phyloP scores from a whole-genome alignment of 2,113 vertebrate species.

The Esox niger region DNA sequence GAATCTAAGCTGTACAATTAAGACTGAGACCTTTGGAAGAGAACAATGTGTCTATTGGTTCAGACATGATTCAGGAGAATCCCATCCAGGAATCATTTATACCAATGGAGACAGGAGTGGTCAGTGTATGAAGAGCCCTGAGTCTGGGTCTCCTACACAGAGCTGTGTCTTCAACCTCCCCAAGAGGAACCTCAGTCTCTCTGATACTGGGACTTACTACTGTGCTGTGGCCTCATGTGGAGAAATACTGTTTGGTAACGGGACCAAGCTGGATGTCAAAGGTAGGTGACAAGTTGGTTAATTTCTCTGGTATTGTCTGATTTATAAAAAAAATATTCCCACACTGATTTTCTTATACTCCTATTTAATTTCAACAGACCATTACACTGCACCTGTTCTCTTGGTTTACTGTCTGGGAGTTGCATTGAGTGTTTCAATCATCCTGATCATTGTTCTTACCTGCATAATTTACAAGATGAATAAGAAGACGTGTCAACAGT shows the following conservation, averaged over 20 bases:
- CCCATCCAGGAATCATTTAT: background rate
- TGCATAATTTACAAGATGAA: too few species aligned
- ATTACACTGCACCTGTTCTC: too few species aligned
- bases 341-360: too few species aligned
- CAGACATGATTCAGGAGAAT: background rate
- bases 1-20: background rate
- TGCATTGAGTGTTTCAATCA: background rate
- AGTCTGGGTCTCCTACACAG: background rate
- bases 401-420: too few species aligned
- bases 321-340: background rate
- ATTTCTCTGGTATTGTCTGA: background rate
- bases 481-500: too few species aligned
- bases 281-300: background rate
- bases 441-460: too few species aligned
- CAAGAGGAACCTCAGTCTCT: background rate
- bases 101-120: constrained; percentile 1
- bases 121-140: background rate
- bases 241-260: background rate
- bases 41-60: background rate
- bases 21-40: background rate
- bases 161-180: constrained; percentile 1
- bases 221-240: constrained; percentile 1
- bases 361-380: too few species aligned
- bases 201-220: background rate
- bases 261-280: background rate